Evolutionary conservation across 2,888 invertebrate genomes (phyloP).

Genomic region (Catocala fraxini): DNA sequence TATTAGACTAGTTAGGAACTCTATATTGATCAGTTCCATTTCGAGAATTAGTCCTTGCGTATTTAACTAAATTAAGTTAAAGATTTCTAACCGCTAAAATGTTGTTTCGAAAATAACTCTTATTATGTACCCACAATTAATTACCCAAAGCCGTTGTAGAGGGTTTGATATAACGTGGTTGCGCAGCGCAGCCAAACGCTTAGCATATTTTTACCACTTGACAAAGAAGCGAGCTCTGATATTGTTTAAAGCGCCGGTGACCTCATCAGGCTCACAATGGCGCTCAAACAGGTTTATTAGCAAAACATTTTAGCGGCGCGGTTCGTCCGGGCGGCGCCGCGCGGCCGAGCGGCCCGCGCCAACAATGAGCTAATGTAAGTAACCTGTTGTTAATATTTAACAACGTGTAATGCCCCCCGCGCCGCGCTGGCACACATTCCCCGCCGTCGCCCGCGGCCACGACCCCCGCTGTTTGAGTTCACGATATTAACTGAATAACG

Average conservation of each 20-base stretch:
- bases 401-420: background rate
- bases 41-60: too few relatives aligned
- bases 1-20: too few relatives aligned
- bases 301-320: slow-evolving; percentile 8
- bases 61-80: too few relatives aligned
- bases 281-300: slow-evolving; percentile 16
- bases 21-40: too few relatives aligned
- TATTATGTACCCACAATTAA: too few relatives aligned
- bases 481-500: slow-evolving; percentile 38
- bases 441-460: background rate
- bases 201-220: background rate
- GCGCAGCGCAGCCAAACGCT: background rate
- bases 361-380: slow-evolving; percentile 36
- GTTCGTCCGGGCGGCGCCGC: background rate
- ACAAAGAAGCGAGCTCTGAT: slow-evolving; percentile 1
- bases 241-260: slow-evolving; percentile 3
- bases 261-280: slow-evolving; percentile 10
- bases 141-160: too few relatives aligned
- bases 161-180: background rate
- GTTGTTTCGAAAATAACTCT: too few relatives aligned
- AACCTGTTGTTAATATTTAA: slow-evolving; percentile 50
- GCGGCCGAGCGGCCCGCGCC: slow-evolving; percentile 13
- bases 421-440: background rate
- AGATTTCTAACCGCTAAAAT: too few relatives aligned
- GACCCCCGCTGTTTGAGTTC: slow-evolving; percentile 31